Evolutionary conservation across 2,113 vertebrate genomes (phyloP).

Genomic region (Apodemus speciosus): DNA sequence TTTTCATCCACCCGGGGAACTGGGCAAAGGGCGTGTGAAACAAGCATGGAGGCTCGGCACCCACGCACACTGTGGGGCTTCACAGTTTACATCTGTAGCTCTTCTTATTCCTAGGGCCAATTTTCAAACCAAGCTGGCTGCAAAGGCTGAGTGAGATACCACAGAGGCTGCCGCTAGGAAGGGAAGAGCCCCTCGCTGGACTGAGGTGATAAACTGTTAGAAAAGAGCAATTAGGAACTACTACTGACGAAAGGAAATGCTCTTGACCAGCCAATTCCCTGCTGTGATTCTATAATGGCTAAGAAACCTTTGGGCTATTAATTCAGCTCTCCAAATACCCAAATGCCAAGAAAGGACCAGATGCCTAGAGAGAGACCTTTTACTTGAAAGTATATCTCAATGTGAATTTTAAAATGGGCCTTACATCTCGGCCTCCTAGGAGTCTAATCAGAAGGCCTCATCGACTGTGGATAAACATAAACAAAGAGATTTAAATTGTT

Average conservation of each 20-base stretch:
- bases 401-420: neutral
- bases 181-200: neutral
- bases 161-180: neutral
- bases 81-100: neutral
- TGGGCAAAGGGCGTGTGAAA: neutral
- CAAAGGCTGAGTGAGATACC: neutral
- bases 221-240: neutral
- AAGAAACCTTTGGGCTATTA: neutral
- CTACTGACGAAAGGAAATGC: neutral
- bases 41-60: neutral
- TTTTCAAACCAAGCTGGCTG: neutral
- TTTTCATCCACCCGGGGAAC: neutral
- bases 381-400: neutral
- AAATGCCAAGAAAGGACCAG: slow-evolving; percentile 5
- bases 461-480: neutral
- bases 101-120: neutral
- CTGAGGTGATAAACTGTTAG: neutral
- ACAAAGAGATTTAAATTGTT: neutral
- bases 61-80: neutral
- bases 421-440: neutral
- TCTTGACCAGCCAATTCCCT: neutral
- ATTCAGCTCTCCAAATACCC: slow-evolving; percentile 36
- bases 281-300: neutral
- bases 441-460: neutral
- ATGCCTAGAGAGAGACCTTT: neutral